A percentile compares a stretch with the other conserved stretches of the same genome.
phyloP scores from a whole-genome alignment of 2,888 invertebrate species.

The Sesamia inferens region DNA sequence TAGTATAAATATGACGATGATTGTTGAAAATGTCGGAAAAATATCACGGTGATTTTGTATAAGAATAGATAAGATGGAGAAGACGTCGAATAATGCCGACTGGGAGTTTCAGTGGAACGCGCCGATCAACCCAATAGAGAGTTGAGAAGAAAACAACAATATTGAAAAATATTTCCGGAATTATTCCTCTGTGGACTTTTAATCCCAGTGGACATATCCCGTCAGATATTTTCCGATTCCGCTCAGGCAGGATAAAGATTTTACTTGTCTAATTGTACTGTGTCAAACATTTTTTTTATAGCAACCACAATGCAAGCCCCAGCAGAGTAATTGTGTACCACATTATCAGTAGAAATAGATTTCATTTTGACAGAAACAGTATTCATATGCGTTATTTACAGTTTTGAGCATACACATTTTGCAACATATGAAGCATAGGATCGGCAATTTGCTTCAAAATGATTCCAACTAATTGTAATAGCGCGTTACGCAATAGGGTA shows the following conservation, averaged over 20 bases:
- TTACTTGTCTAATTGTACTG: not conserved
- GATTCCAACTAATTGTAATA: too few species aligned
- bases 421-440: too few species aligned
- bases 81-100: not conserved
- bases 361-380: too few species aligned
- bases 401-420: too few species aligned
- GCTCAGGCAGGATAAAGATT: too few species aligned
- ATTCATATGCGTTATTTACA: too few species aligned
- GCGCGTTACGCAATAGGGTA: too few species aligned
- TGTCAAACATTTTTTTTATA: not conserved
- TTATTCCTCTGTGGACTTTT: not conserved
- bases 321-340: too few species aligned
- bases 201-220: not conserved
- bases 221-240: not conserved
- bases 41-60: too few species aligned
- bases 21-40: not conserved
- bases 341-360: too few species aligned
- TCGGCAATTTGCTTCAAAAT: too few species aligned
- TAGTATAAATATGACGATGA: not conserved
- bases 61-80: too few species aligned
- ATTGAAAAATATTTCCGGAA: not conserved
- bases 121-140: not conserved
- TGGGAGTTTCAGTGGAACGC: not conserved
- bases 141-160: not conserved
- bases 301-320: not conserved